Evolutionary conservation across 2,888 invertebrate species (phyloP), one percentile per base, ranked within the genome.

Genomic region (Dicycla oo): DNA sequence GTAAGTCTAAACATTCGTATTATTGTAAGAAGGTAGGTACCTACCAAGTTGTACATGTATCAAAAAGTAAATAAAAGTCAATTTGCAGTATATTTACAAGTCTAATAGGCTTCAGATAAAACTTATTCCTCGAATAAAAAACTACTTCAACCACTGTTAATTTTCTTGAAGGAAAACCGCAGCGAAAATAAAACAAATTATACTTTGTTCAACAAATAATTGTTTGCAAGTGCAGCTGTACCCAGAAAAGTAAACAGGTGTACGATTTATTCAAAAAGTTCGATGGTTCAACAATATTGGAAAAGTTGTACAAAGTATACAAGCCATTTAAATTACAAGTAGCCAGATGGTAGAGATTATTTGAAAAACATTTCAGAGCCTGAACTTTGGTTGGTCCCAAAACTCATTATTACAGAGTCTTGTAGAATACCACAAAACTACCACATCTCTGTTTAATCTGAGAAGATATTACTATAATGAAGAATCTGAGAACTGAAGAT

Each of bases 241-340:
- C 53, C 63, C 26, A 38, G 34, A 67, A 64, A 65, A 57, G 40
- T 64, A 47, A 56, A 77, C 78, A 75, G 69, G 69, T 62, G 65
- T 61, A 72, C 51, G 47, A 81, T 82, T 81, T 82, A 81, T 81
- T 79, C 69, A 75, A 72, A 79, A 82, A 81, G 61, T 82, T 81
- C 2, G 18, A 26, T 69, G 65, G 58, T 53, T 75, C 47, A 40
- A 72, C 69, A 67, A 68, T 82, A 82, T 79, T 81, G 45, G 58
- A 81, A 79, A 75, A 81, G 79, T 81, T 72, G 26, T 40, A 58
- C 54, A 45, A 78, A 81, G 73, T 73, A 73, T 77, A 77, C 57
- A 63, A 69, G 49, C 66, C 40, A 66, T 69, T 80, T 81, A 67
- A 77, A 77, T 80, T 69, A 62, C 47, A 58, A 62, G 61, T 30